Percentiles rank a stretch among this genome's conserved stretches.
These are phyloP conservation scores for Plebejus anna DNA, from an alignment of 2,888 invertebrate genomes.

Conservation along the genomic window DNA sequence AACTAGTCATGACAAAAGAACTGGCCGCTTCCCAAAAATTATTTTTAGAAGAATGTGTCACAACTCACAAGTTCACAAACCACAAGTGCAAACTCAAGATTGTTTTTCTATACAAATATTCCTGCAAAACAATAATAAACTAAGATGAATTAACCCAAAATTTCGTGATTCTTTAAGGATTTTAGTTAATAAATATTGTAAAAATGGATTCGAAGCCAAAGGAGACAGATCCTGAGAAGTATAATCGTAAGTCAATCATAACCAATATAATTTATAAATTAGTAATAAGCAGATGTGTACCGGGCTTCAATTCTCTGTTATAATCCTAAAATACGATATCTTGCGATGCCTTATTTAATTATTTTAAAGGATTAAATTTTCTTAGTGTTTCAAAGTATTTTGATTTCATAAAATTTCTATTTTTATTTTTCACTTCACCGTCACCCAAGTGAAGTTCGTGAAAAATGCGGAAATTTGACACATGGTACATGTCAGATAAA, in stretches of 20 bases:
- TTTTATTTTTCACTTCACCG: background rate
- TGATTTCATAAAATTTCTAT: background rate
- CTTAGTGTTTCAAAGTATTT: background rate
- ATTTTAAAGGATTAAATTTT: background rate
- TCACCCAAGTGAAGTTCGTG: background rate
- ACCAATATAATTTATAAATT: background rate
- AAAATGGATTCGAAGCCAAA: constrained; percentile 38
- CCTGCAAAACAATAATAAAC: constrained; percentile 43
- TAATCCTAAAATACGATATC: no score
- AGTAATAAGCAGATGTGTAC: background rate
- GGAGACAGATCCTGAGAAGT: constrained; percentile 43
- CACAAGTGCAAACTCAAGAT: constrained; percentile 46
- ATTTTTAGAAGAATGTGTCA: constrained; percentile 60
- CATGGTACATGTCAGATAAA: background rate
- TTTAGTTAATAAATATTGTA: constrained; percentile 34
- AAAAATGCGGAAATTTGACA: background rate
- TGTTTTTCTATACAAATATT: constrained; percentile 52
- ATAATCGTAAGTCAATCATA: constrained; percentile 47
- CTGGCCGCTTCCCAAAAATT: constrained; percentile 66
- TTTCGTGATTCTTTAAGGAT: constrained; percentile 38
- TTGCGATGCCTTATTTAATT: background rate
- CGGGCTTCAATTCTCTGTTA: background rate
- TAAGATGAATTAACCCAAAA: constrained; percentile 45
- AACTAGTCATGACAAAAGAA: constrained; percentile 63
- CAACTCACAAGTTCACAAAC: constrained; percentile 38